Percentiles rank a stretch among this genome's conserved stretches.
Evolutionary conservation across 2,113 vertebrate genomes (phyloP).

Genomic region (Anguilla rostrata): DNA sequence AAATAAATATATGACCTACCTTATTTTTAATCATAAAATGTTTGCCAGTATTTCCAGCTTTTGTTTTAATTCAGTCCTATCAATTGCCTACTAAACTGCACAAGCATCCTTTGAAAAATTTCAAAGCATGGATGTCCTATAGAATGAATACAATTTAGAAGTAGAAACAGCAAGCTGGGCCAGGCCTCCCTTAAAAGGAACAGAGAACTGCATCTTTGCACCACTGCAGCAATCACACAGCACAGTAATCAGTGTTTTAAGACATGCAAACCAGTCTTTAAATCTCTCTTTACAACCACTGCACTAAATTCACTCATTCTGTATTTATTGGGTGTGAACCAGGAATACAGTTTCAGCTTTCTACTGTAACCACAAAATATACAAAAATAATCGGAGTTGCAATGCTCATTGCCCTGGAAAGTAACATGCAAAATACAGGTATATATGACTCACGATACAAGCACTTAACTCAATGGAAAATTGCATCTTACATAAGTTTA

Average conservation of each 20-base stretch:
- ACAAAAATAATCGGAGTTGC: not conserved
- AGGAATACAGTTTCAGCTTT: not conserved
- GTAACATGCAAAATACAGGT: not conserved
- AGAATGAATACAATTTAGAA: not conserved
- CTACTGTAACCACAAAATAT: not conserved
- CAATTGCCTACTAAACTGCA: not conserved
- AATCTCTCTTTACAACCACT: not conserved
- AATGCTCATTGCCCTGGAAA: not conserved
- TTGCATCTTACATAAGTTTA: not conserved
- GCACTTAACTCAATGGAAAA: not conserved
- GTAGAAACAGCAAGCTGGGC: not conserved
- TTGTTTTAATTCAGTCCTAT: not conserved
- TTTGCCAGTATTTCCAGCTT: not conserved
- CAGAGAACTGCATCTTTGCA: not conserved
- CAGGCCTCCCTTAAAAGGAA: not conserved
- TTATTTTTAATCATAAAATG: not conserved
- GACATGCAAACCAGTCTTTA: not conserved
- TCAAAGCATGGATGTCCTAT: not conserved
- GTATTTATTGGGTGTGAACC: not conserved
- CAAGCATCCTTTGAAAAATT: not conserved
- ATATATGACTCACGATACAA: not conserved
- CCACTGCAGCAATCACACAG: not conserved
- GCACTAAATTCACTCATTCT: not conserved
- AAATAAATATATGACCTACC: not conserved
- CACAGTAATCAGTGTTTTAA: slow-evolving; percentile 2